These are phyloP conservation scores for Dendrolimus punctatus DNA, from an alignment of 1,140 invertebrate species.

Conservation along the genomic window DNA sequence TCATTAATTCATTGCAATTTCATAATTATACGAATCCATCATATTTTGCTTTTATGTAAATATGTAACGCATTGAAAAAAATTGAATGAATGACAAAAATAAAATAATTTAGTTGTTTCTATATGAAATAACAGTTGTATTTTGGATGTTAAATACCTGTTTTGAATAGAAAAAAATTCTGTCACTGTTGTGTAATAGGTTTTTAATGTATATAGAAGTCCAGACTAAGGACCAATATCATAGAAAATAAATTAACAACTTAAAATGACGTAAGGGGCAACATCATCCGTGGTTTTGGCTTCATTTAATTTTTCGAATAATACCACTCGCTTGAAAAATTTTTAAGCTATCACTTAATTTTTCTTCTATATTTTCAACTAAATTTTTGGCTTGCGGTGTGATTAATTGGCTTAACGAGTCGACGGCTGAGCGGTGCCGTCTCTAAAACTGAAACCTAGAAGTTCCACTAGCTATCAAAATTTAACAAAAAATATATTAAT, in stretches of 20 bases:
- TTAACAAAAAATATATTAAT: constrained; percentile 42
- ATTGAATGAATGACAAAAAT: not conserved
- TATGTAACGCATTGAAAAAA: not conserved
- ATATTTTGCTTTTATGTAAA: not conserved
- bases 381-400: constrained; percentile 69
- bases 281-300: constrained; percentile 69
- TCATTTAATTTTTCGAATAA: constrained; percentile 64
- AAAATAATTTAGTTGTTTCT: too few species aligned
- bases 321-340: constrained; percentile 68
- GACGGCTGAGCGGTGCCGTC: constrained; percentile 14
- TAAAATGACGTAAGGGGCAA: constrained; percentile 20
- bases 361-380: constrained; percentile 62
- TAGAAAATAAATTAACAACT: not conserved
- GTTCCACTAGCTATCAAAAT: constrained; percentile 55
- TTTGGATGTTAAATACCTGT: too few species aligned
- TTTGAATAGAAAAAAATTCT: too few species aligned
- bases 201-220: too few species aligned
- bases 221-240: too few species aligned
- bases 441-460: constrained; percentile 27
- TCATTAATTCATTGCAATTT: too few species aligned
- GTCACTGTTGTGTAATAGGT: too few species aligned
- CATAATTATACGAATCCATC: too few species aligned
- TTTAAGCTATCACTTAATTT: constrained; percentile 63
- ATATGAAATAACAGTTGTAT: too few species aligned
- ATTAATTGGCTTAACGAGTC: constrained; percentile 60